Base-by-base conservation (phyloP, 2,888 invertebrate genomes). In the Lapara coniferarum region DNA sequence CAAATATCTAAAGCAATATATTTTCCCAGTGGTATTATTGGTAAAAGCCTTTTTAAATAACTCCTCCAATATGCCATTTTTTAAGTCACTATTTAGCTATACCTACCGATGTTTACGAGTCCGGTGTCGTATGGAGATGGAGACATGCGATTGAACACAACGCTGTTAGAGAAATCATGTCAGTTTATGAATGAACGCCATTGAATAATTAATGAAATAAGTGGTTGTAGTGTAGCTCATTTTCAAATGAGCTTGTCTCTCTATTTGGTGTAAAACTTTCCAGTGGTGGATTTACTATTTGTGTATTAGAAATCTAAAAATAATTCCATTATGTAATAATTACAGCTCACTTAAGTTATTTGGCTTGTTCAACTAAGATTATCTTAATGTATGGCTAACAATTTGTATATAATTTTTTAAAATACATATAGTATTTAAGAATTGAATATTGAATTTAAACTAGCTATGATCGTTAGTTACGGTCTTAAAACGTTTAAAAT, bases 231-330 rank as follows among this genome's bases (percentile, higher is more conserved):
- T 16, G 59, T 16, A 63, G 63, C 59, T 44, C 59, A 59, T 13
- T 25, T 46, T 7, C 8, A 16, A 13, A 46, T 49, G 49, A 63
- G 46, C 19, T 63, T 49, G 46, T 46, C 16, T 19, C 44, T 63
- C 6, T 12, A 46, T 63, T 49, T 19, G 49, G 46, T 19, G 49
- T 63, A 63, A 19, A 19, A 19, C 13, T 10, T 49, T 19, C 49
- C 63, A 63, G 63, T 63, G 49, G 49, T 46, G 19, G 63, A 63
- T 63, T 63, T 63, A 63, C 63, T 63, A 49, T 63, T 46, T 46
- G 10, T 46, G 2, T 63, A 63, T 6, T 58, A 58, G 14, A 14
- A 56, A 14, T 46, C 16, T 12, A n/a, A 19, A 37, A 10, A 59
- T 12, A 10, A 19, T 13, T 49, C 13, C 49, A 13, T 55, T 46